Evolutionary conservation across 2,888 invertebrate species (phyloP), one percentile per base, ranked within the genome.

Genomic region (Mesochorus sp.): DNA sequence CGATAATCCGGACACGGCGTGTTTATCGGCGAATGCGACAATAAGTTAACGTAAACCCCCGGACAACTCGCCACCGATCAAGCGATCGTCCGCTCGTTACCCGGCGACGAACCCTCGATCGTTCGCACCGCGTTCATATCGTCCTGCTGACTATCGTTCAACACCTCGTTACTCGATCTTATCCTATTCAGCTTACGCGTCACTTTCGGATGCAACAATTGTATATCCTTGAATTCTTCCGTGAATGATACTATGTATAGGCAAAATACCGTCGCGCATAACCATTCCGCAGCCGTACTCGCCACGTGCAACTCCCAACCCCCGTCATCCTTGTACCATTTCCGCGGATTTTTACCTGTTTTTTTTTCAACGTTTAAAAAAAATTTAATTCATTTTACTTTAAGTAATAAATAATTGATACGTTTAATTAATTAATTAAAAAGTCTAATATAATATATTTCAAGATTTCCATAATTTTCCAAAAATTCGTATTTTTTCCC

Each of bases 251-350:
- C 87, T 80, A 95, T 93, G 86, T 93, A 95, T 74, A 93, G 88
- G 82, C 93, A 93, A 83, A 94, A 93, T 5, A 93, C 88, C 3
- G 93, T 91, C 0, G 94, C 94, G 81, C 94, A 92, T 1, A 93
- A 89, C 95, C 95, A 95, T 87, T 95, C 95, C 0, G 93, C 93
- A 31, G 93, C 91, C 0, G 94, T 93, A 81, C 94, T 94, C 2
- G 93, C 91, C 1, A 95, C 93, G 88, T 95, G 95, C 75, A 93
- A 92, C 42, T 92, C 91, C 93, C 94, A 95, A 2, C 95, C 95
- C 1, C 94, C 94, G 86, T 94, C 93, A 14, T 89, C 87, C 21
- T 91, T 91, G 72, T 90, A 88, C 93, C 93, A 94, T 81, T 92
- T 92, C 3, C 90, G 88, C 1, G 91, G 88, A 82, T 92, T 90